These are phyloP conservation scores for Lepilemur ruficaudatus DNA, from an alignment of 2,797 vertebrate genomes.

Conservation along the genomic window DNA sequence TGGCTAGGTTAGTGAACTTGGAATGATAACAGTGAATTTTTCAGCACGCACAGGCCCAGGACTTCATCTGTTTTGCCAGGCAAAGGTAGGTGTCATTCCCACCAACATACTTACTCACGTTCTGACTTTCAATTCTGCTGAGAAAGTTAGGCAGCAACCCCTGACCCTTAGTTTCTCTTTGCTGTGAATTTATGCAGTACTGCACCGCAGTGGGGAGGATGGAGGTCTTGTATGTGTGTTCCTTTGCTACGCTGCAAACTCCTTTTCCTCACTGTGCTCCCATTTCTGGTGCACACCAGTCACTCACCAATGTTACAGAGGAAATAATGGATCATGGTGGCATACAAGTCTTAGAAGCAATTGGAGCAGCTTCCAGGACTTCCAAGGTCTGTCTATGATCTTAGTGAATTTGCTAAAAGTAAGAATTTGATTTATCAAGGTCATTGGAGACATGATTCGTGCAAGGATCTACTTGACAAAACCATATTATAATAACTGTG, in stretches of 20 bases:
- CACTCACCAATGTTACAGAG: neutral
- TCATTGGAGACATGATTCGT: neutral
- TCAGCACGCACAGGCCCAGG: neutral
- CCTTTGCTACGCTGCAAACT: neutral
- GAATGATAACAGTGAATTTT: neutral
- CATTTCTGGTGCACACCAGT: neutral
- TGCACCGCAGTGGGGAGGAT: neutral
- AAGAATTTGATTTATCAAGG: neutral
- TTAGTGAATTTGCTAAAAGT: neutral
- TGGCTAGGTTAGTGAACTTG: neutral
- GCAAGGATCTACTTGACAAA: neutral
- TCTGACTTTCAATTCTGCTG: neutral
- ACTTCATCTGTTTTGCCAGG: neutral
- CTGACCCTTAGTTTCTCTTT: neutral
- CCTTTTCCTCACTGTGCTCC: neutral
- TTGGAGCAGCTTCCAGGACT: neutral
- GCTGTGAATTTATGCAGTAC: neutral
- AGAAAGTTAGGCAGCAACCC: neutral
- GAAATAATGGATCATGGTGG: neutral
- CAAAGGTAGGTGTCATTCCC: neutral
- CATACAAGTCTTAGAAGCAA: neutral
- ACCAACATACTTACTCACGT: neutral
- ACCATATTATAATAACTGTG: neutral
- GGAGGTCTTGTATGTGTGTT: neutral
- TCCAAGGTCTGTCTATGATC: neutral